A percentile compares a stretch with the other conserved stretches of the same genome.
Conservation (phyloP, 2,888 invertebrate genomes). For the Atethmia centrago region DNA sequence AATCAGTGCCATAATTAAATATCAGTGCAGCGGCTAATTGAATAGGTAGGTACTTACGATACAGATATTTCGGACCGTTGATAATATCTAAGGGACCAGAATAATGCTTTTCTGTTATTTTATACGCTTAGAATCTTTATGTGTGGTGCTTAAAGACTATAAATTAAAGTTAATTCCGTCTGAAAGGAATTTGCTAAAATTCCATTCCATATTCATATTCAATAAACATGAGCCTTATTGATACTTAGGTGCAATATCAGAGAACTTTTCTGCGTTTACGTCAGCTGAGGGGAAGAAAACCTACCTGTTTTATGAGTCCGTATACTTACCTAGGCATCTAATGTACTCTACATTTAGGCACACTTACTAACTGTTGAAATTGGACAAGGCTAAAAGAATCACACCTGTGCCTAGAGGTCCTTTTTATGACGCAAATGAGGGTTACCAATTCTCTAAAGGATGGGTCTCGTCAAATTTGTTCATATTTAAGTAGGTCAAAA, state of each 20-base stretch:
- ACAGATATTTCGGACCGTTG: too few relatives aligned
- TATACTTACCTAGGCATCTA: background rate
- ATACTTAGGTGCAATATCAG: constrained; percentile 23
- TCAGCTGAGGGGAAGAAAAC: background rate
- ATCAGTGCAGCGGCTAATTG: too few relatives aligned
- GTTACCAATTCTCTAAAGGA: constrained; percentile 11
- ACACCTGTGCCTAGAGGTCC: constrained; percentile 26
- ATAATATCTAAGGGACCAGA: background rate
- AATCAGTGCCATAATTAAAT: too few relatives aligned
- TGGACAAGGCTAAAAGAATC: constrained; percentile 18
- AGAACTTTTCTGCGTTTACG: too few relatives aligned
- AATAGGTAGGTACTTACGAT: too few relatives aligned
- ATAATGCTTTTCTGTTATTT: background rate
- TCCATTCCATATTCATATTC: too few relatives aligned
- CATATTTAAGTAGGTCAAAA: background rate
- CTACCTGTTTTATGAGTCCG: background rate
- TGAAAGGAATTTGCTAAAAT: background rate
- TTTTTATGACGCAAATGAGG: constrained; percentile 34
- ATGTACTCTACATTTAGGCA: constrained; percentile 8
- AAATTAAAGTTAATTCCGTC: background rate
- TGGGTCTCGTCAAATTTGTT: constrained; percentile 6
- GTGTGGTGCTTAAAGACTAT: background rate
- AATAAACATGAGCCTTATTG: constrained; percentile 10
- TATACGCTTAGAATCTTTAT: background rate
- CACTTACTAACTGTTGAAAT: constrained; percentile 26